Base-by-base conservation (phyloP, 2,113 vertebrate species). In the Tragelaphus imberbis region DNA sequence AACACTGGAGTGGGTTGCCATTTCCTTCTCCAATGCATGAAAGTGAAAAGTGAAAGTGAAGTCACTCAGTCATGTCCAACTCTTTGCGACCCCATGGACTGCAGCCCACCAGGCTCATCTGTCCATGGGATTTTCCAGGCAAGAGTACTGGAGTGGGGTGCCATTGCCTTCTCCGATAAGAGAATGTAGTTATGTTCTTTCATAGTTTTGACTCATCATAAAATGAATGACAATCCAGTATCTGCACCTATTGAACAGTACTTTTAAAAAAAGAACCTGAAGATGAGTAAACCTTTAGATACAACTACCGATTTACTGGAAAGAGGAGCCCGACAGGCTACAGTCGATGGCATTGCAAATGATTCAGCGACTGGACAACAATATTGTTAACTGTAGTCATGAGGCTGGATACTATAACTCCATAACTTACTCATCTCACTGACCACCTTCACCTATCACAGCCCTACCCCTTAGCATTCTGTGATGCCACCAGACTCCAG, bases 401-500 rank as follows among this genome's bases (percentile, higher is more conserved):
- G 6, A 44, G 21, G 71, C 71, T 77, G 40, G 71, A 44, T 44
- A 77, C 40, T 77, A 77, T 77, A 77, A 25, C 12, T 12, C 23
- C 40, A 77, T 25, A 77, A 77, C 40, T 44, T 44, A 77, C 71
- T 77, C 23, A 77, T 77, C 40, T 77, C 71, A 77, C 1, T 77
- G 71, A 44, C 28, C 6, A 30, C 61, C 61, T 63, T 63, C 28
- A 63, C 40, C 71, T 44, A 44, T 27, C 23, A 44, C 71, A 77
- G 40, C 71, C 40, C 40, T 77, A 77, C 11, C 40, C 71, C 30
- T 97, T 95, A 61, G 91, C 51, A 63, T 97, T 92, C 84, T 90
- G 81, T n/a, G 81, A 59, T 94, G 53, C 85, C 84, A 44, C 90
- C 75, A 85, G 96, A 90, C 61, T 96, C 84, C 88, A 58, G 92